Base-by-base conservation (phyloP, 2,888 invertebrate species). In the Ptilodon capucinus region DNA sequence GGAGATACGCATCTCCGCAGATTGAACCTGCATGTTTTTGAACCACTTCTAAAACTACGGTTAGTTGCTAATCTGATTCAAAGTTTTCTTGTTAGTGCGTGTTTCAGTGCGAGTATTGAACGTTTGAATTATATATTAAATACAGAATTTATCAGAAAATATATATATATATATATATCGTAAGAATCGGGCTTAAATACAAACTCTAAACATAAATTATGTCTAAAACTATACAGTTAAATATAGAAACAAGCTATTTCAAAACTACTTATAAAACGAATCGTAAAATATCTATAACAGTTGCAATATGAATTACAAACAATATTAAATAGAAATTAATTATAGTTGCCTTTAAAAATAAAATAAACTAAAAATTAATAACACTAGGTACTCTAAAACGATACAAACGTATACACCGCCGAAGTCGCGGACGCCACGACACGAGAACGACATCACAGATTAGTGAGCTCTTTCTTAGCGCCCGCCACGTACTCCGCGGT, bases 381-480 rank as follows among this genome's bases (percentile, higher is more conserved):
- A 28, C 8, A 28, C 28, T n/a, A 28, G 4, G 11, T 28, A 28
- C 23, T 28, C n/a, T 5, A 28, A 28, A 28, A 28, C 11, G 11
- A 28, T 28, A 4, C 11, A 28, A 28, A 28, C 11, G 11, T 2
- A 28, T n/a, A 4, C 28, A 11, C 11, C 28, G 23, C 2, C n/a
- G 28, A 0, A 7, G 8, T 9, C 6, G 23, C 23, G 8, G 23
- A 28, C n/a, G 28, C 11, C 3, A 28, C 28, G 28, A 28, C 28
- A 28, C 28, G 28, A 8, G n/a, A 1, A 28, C 28, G 28, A n/a
- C 28, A 6, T 14, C 14, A 32, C 32, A 32, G 13, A 13, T 13
- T 6, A 5, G 56, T 35, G n/a, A 61, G 51, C 44, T 76, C 76
- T 51, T 77, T 82, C 60, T 73, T 81, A 49, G 81, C 72, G 18